Base-by-base conservation (phyloP, 2,888 invertebrate species). In the Pseudanteris insignis region DNA sequence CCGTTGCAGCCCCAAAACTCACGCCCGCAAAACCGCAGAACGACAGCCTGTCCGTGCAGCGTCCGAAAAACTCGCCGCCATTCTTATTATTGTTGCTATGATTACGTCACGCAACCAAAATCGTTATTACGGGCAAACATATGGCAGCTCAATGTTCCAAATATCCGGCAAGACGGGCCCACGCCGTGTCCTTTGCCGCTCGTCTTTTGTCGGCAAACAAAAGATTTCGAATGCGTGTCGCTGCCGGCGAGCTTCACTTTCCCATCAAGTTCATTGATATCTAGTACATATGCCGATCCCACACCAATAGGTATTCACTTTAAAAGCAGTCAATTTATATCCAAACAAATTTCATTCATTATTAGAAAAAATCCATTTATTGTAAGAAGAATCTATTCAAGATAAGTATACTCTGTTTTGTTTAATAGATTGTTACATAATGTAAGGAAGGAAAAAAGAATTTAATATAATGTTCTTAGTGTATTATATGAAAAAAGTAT, bases 1-100 rank as follows among this genome's bases (percentile, higher is more conserved):
- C 55, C 54, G 41, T 43, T 65, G 63, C 41, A 59, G 43, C 48
- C 34, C 55, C 53, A 28, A 44, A 51, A 65, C 64, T 68, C 65
- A 64, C 64, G 68, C 64, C 70, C 73, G 71, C 72, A 69, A 75
- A 77, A 76, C 77, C 76, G 64, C 76, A 76, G 63, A 70, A 70
- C 74, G 69, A 69, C 76, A 76, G 73, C 69, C 69, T 65, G 75
- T 66, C 62, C 71, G 65, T 73, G 76, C 75, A 73, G 74, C 69
- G 65, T 47, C 30, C 37, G n/a, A 46, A 50, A 33, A 46, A 29
- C 18, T 48, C 43, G 46, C 47, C 34, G 28, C 29, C 50, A 37
- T 57, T 51, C 34, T 54, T 59, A 37, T 47, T 61, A 40, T 44
- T 33, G 30, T 38, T 29, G 51, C 54, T 54, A 61, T 55, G 57